phyloP scores from a whole-genome alignment of 2,888 invertebrate genomes.

The Octonoba sinensis region DNA sequence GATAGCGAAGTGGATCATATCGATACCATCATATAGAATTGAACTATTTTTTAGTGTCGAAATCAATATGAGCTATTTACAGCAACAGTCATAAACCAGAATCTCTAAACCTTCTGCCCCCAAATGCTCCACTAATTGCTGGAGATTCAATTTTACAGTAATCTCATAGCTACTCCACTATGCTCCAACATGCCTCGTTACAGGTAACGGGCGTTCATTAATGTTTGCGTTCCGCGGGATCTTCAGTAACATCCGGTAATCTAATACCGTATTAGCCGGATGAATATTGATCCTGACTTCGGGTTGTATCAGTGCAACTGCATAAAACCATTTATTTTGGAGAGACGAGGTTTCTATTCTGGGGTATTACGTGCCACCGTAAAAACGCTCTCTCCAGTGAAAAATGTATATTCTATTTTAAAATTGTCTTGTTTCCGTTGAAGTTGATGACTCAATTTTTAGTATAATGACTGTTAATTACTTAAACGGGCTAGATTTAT shows the following conservation, averaged over 20 bases:
- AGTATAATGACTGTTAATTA: no score
- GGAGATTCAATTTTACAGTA: slow-evolving; percentile 61
- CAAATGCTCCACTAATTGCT: slow-evolving; percentile 57
- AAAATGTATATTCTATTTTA: no score
- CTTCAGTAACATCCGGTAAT: slow-evolving; percentile 55
- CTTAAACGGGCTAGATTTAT: no score
- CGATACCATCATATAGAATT: background rate
- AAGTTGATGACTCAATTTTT: no score
- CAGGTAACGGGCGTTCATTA: slow-evolving; percentile 58
- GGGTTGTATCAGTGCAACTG: slow-evolving; percentile 6
- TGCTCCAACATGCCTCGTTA: slow-evolving; percentile 14
- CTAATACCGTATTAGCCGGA: slow-evolving; percentile 57
- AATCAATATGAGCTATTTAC: slow-evolving; percentile 55
- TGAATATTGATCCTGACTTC: slow-evolving; percentile 52
- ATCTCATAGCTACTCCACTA: slow-evolving; percentile 39
- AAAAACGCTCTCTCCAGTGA: no score
- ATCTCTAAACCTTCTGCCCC: slow-evolving; percentile 16
- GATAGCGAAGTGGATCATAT: no score
- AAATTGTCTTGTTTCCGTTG: no score
- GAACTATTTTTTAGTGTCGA: slow-evolving; percentile 13
- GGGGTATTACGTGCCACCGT: background rate
- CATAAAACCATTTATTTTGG: slow-evolving; percentile 33
- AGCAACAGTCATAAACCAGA: slow-evolving; percentile 46
- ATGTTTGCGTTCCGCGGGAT: slow-evolving; percentile 45
- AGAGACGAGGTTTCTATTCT: slow-evolving; percentile 28